Evolutionary conservation across 2,797 vertebrate species (phyloP), one percentile per base, ranked within the genome.

Genomic region (Staurois parvus): DNA sequence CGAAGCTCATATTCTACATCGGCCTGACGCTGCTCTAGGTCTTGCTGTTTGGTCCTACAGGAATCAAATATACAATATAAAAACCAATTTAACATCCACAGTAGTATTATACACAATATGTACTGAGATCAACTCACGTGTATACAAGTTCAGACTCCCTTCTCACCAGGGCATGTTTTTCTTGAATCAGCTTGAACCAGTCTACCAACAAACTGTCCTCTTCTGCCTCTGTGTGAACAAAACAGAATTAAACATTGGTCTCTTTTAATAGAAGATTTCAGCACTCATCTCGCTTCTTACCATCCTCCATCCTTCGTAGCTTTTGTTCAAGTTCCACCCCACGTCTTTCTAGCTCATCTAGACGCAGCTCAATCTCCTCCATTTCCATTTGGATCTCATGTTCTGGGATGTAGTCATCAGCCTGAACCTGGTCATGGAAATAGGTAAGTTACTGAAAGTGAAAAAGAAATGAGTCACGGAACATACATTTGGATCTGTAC

Each of bases 1-100:
- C 97, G 92, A 62, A 99, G 92, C 79, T 96, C 92, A 0, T 95
- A 98, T 83, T 99, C 98, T 84, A 99, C 96, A 0, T 99, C 97
- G 0, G 95, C 95, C 90, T 99, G 98, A 29, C 94, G 94, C 90
- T 97, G 96, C 89, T 99, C 97, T 86, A 99, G 91, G 84, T 92
- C 94, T 90, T 97, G 95, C 91, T 99, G 97, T 92, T 96, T 97
- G 74, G 93, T 95, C 87, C 97, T 99, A 84, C 17, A 79, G 83
- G 24, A 15, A 79, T 6, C 17, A 69, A 21, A 66, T 32, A 68
- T 8, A 85, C 9, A 29, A 48, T 45, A 7, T 26, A 40, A 64
- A 30, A 62, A 13, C 62, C 6, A 21, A 30, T 30, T 52, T 17
- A 52, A 4, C 48, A 52, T 3, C 15, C 59, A 8, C n/a, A 64